Base-by-base conservation (phyloP, 1,140 invertebrate genomes). In the Ceratoteleas bidentatus region DNA sequence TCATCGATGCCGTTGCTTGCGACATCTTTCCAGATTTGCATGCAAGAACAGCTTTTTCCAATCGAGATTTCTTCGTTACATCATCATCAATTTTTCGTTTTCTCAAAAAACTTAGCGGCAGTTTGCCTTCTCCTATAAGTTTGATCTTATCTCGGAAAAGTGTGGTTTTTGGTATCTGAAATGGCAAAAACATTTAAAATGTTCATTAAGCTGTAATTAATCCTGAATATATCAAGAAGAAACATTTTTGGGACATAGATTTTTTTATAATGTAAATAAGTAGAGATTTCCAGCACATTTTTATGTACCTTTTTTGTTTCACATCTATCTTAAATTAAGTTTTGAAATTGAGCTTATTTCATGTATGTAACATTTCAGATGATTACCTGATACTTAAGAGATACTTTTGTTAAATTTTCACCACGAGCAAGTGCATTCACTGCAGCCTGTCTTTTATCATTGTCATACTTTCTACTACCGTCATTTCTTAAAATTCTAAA, bases 111-210 rank as follows among this genome's bases (percentile, higher is more conserved):
- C 90, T 91, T 9, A 90, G 76, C 0, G 93, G 93, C 14, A 94
- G 81, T 68, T 92, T 92, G 0, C 93, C 93, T 74, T 92, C 86
- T 38, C 92, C 90, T 2, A 93, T 91, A 0, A 94, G 85, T 13
- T 90, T 90, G 6, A 91, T 88, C 83, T 94, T 94, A 43, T 94
- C 93, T 38, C 93, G 85, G 77, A 93, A 93, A 15, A 94, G 85
- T 10, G 93, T 94, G 11, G 93, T 93, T 88, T 93, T 93, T 68
- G 93, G 93, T 85, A 94, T 93, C 91, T 92, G 49, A 38, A 38
- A 38, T 38, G 5, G n/a, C n/a, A n/a, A n/a, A 38, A 38, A 38
- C 36, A 38, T 38, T 38, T 38, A n/a, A n/a, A n/a, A n/a, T n/a
- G n/a, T n/a, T n/a, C n/a, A n/a, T n/a, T n/a, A n/a, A n/a, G n/a